phyloP scores from a whole-genome alignment of 2,797 vertebrate species.

The Okamejei kenojei region DNA sequence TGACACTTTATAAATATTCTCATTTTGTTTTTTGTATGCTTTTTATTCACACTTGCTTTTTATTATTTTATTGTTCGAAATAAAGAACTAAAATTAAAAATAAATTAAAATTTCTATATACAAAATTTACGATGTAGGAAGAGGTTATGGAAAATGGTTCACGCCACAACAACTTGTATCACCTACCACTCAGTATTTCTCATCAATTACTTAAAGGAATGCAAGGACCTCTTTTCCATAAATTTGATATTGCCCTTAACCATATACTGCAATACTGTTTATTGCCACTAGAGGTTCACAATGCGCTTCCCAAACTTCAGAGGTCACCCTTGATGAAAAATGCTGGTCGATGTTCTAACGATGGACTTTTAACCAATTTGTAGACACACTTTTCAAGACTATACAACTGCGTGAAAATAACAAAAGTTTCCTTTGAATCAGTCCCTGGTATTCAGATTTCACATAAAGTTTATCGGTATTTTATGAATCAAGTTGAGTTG shows the following conservation, averaged over 20 bases:
- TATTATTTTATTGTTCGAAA: too few relatives aligned
- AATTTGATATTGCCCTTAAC: not conserved
- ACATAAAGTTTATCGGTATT: not conserved
- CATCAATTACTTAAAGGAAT: not conserved
- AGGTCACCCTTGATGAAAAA: not conserved
- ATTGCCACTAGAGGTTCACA: conserved; percentile 16
- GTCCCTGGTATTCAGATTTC: not conserved
- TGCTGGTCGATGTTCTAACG: not conserved
- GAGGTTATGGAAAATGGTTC: not conserved
- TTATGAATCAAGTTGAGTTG: not conserved
- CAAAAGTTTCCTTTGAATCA: not conserved
- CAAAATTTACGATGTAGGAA: not conserved
- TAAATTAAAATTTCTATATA: not conserved
- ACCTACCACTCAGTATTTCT: not conserved
- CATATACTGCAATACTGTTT: not conserved
- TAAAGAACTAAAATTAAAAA: too few relatives aligned
- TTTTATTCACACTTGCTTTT: too few relatives aligned
- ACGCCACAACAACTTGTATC: not conserved
- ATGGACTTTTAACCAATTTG: not conserved
- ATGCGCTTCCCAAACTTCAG: conserved; percentile 8
- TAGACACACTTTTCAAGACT: not conserved
- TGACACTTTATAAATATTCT: too few relatives aligned
- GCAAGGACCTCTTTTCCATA: not conserved
- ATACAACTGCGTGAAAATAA: not conserved
- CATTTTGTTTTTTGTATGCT: too few relatives aligned